Percentiles rank a stretch among this genome's conserved stretches.
Conservation (phyloP, 2,888 invertebrate species). For the Trypoxylon attenuatum region DNA sequence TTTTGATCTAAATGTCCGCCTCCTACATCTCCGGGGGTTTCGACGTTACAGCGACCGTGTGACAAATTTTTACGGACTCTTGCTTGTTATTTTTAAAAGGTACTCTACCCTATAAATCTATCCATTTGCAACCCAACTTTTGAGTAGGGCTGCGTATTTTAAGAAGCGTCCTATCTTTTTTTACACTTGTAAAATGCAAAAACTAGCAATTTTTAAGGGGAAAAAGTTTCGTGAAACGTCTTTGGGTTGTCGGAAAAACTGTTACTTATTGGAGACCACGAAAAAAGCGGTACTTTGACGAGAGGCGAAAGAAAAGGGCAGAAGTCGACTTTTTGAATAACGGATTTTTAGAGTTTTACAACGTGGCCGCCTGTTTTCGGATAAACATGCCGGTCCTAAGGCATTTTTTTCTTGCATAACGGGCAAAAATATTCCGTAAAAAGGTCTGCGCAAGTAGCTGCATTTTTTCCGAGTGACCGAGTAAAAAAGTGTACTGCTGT, state of each 20-base stretch:
- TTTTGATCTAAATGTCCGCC: no score
- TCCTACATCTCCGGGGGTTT: no score
- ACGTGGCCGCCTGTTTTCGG: conserved; percentile 14
- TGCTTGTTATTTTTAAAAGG: no score
- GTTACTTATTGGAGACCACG: background rate
- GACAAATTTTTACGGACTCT: no score
- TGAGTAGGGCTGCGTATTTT: no score
- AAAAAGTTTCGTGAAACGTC: conserved; percentile 12
- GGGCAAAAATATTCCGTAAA: conserved; percentile 14
- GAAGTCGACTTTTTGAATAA: conserved; percentile 45
- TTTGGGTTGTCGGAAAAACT: conserved; percentile 1
- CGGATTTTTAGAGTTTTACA: conserved; percentile 32
- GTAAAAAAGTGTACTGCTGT: conserved; percentile 26
- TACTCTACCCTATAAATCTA: background rate
- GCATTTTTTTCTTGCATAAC: conserved; percentile 32
- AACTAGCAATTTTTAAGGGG: conserved; percentile 14
- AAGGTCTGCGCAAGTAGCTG: background rate
- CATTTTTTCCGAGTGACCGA: conserved; percentile 9
- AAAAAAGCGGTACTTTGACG: conserved; percentile 21
- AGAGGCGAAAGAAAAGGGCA: conserved; percentile 1
- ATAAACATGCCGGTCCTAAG: conserved; percentile 15
- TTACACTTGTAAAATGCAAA: no score
- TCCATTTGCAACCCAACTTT: no score
- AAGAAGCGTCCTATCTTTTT: no score
- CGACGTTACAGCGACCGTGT: no score